Conservation (phyloP, 1,140 invertebrate species). For the Mizuhopecten yessoensis region DNA sequence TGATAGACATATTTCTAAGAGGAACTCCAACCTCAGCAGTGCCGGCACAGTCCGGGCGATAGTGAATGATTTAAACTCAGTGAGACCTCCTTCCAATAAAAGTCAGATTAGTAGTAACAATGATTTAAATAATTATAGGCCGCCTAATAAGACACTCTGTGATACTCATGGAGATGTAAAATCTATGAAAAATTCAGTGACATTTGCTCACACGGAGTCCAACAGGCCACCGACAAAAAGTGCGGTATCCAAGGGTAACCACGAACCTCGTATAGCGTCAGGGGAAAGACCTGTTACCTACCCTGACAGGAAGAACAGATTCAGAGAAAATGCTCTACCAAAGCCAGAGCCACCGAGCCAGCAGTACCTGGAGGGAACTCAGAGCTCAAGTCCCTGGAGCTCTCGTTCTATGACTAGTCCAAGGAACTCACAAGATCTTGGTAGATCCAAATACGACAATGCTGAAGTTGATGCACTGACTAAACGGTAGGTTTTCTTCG, state of each 20-base stretch:
- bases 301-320: not conserved
- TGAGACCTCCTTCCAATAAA: slow-evolving; percentile 7
- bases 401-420: slow-evolving; percentile 63
- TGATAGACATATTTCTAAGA: not conserved
- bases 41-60: not conserved
- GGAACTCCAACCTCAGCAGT: not conserved
- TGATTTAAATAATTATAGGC: not conserved
- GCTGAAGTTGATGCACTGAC: slow-evolving; percentile 39
- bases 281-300: not conserved
- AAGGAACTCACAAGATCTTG: slow-evolving; percentile 47
- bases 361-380: slow-evolving; percentile 66
- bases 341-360: slow-evolving; percentile 70
- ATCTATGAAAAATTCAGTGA: not conserved
- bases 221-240: slow-evolving; percentile 17
- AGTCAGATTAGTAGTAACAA: not conserved
- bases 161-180: not conserved
- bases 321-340: slow-evolving; percentile 56
- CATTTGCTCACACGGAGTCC: not conserved
- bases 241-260: not conserved
- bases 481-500: slow-evolving; percentile 45
- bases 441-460: not conserved
- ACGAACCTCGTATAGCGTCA: not conserved
- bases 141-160: not conserved
- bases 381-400: slow-evolving; percentile 45
- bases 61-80: slow-evolving; percentile 3